These are phyloP conservation scores for Xiphorhynchus erythropygius DNA, from an alignment of 2,797 vertebrate genomes.

Conservation along the genomic window DNA sequence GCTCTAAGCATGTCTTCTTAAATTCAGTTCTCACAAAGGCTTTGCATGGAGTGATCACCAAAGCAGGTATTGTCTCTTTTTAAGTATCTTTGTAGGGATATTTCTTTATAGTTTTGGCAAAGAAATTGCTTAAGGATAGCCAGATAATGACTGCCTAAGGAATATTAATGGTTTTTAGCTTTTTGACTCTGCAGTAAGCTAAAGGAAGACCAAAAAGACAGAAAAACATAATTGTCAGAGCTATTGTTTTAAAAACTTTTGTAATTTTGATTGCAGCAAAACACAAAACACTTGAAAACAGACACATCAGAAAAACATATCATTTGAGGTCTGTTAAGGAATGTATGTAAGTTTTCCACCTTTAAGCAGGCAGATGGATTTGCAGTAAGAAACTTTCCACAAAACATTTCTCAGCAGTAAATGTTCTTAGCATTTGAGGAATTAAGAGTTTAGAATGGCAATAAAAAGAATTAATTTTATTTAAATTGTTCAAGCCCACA, in stretches of 20 bases:
- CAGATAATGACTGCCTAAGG: background rate
- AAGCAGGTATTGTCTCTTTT: constrained; percentile 55
- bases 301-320: background rate
- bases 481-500: background rate
- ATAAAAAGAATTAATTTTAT: constrained; percentile 21
- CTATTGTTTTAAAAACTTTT: background rate
- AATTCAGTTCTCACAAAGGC: constrained; percentile 39
- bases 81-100: background rate
- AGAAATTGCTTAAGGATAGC: constrained; percentile 8
- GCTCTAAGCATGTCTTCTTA: constrained; percentile 11
- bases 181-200: background rate
- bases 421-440: background rate
- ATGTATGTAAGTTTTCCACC: background rate
- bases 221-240: background rate
- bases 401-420: background rate
- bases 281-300: background rate
- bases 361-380: constrained; percentile 8
- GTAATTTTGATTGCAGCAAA: background rate
- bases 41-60: constrained; percentile 3
- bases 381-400: background rate
- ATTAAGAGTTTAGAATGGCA: background rate
- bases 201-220: background rate
- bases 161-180: background rate
- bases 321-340: background rate
- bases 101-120: constrained; percentile 37